Base-by-base conservation (phyloP, 2,113 vertebrate genomes). In the Illadopsis cleaveri region DNA sequence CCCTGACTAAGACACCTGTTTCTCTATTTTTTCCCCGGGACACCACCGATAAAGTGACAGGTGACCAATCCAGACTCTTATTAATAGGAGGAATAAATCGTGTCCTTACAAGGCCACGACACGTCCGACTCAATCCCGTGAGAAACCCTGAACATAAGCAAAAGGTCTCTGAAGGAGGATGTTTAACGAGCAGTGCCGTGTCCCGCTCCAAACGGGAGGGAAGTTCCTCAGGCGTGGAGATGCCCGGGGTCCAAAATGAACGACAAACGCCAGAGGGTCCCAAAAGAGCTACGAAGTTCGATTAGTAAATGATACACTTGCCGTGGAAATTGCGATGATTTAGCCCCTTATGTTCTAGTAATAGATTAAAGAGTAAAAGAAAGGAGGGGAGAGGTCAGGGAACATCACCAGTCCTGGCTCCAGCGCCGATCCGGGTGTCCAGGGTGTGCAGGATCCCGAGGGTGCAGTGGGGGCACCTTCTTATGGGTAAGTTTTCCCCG, bases 61-160 rank as follows among this genome's bases (percentile, higher is more conserved):
- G 66, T 4, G 38, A 48, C 12, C 24, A 9, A 48, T 16, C 18
- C 35, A 14, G 42, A 3, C 6, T 28, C 27, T 51, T 28, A 16
- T 37, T 23, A n/a, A 5, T 3, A 15, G 48, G 23, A 61, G 11
- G n/a, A 68, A 37, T 5, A 20, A 71, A 5, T 30, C 1, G 6
- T 11, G 54, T 35, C 35, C 53, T 66, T 11, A 51, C 25, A 10
- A 30, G 7, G 45, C 16, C 58, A 22, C 14, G 7, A 20, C 13
- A 30, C 0, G 5, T 5, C 44, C 15, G 30, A 4, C 33, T 42
- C 45, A 24, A 4, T 2, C 65, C 64, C 20, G 16, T 2, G 6
- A 25, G 37, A 33, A 56, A 54, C 38, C 35, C 58, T 38, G 58
- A 61, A 61, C 58, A 28, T 16, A 37, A 61, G 58, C 28, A 37